A percentile compares a stretch with the other conserved stretches of the same genome.
These are phyloP conservation scores for Bufo bufo DNA, from an alignment of 2,113 vertebrate genomes.

Conservation along the genomic window DNA sequence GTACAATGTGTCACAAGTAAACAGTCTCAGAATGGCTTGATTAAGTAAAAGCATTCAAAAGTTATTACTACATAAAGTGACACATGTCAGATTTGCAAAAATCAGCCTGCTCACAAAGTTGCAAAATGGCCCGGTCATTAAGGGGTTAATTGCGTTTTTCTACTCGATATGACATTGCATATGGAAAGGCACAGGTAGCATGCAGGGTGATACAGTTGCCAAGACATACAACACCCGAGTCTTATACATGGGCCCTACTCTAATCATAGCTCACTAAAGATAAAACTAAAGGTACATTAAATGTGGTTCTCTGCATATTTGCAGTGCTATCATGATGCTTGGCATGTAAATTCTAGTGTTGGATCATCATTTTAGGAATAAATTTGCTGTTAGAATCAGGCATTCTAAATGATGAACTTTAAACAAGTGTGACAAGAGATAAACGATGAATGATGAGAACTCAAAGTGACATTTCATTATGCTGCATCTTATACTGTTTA, in stretches of 20 bases:
- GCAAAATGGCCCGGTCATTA: too few species aligned
- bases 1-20: too few species aligned
- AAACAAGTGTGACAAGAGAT: slow-evolving; percentile 13
- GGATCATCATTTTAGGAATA: neutral
- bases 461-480: slow-evolving; percentile 21
- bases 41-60: too few species aligned
- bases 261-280: neutral
- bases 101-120: too few species aligned
- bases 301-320: neutral
- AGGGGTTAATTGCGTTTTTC: neutral
- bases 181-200: neutral
- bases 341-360: neutral
- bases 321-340: neutral
- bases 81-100: too few species aligned
- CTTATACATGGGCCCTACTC: neutral
- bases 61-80: too few species aligned
- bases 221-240: too few species aligned
- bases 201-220: too few species aligned
- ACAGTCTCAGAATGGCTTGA: too few species aligned
- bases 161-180: neutral
- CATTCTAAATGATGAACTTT: neutral
- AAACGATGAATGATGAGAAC: neutral
- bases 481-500: neutral
- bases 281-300: neutral
- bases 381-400: neutral